Evolutionary conservation across 2,888 invertebrate species (phyloP), one percentile per base, ranked within the genome.

Genomic region (Sturmia bella): DNA sequence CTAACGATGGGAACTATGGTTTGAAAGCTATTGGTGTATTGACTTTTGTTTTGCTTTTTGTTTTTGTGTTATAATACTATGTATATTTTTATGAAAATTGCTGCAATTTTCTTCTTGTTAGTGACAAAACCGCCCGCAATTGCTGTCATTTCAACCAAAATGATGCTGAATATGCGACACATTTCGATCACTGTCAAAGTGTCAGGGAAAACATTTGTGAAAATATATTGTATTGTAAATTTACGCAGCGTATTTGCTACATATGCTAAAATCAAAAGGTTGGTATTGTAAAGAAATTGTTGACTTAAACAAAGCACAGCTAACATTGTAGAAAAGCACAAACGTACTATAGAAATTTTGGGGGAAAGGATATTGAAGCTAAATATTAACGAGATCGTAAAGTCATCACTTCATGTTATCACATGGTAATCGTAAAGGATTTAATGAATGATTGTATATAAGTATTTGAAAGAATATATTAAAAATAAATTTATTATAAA

Each of bases 81-180:
- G 39, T 57, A 7, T 68, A 9, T 17, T 13, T 52, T 13, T 39
- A 59, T 57, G 89, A 87, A 82, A 89, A 89, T 87, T 87, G 85
- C 87, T 84, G 87, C 88, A 88, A 88, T 89, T 89, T 88, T 88
- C 88, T 86, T 88, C 89, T 89, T 88, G 88, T 89, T 89, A 88
- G 87, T 86, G 86, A 85, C 83, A 80, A 80, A 87, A 87, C 89
- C 89, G 88, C 89, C 88, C 88, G 88, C 89, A 87, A 89, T 88
- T 87, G 86, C 84, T 80, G 80, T 83, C 80, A 77, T 75, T 79
- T 74, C 69, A 73, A 43, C 39, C 21, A 76, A 80, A 80, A 81
- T 80, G 84, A 82, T 84, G 84, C 78, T 83, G 82, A 80, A 75
- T 79, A 78, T 83, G 80, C 81, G 89, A 89, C 89, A 89, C 89